A percentile compares a stretch with the other conserved stretches of the same genome.
These are phyloP conservation scores for Rhynchophorus ferrugineus DNA, from an alignment of 1,140 invertebrate species.

Conservation along the genomic window DNA sequence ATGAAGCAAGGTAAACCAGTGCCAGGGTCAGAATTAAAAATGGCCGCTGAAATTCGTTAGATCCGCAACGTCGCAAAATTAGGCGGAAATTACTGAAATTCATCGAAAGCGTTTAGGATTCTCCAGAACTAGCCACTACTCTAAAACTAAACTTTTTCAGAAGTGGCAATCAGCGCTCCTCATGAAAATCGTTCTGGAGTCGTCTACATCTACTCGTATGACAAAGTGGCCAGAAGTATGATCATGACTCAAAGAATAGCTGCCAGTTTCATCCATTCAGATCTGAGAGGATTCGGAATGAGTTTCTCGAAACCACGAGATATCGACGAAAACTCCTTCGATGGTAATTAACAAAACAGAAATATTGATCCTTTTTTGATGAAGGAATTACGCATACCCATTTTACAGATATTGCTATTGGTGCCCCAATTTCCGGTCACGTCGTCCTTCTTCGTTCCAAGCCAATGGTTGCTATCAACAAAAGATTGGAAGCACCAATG, in stretches of 20 bases:
- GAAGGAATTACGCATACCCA: neutral
- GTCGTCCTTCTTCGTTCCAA: slow-evolving; percentile 39
- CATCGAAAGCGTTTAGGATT: no score
- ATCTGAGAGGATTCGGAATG: slow-evolving; percentile 45
- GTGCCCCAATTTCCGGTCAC: slow-evolving; percentile 45
- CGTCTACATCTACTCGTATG: slow-evolving; percentile 46
- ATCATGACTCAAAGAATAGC: slow-evolving; percentile 43
- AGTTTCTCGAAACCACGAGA: slow-evolving; percentile 44
- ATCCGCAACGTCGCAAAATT: no score
- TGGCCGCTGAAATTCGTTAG: no score
- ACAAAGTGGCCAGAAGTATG: slow-evolving; percentile 41
- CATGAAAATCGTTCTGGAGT: slow-evolving; percentile 43
- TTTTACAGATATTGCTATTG: slow-evolving; percentile 43
- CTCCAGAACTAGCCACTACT: no score
- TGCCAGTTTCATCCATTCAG: slow-evolving; percentile 35
- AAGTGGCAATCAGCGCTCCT: slow-evolving; percentile 47
- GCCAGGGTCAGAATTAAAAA: no score
- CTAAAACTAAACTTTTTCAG: no score
- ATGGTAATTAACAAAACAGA: slow-evolving; percentile 32
- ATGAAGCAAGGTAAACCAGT: no score
- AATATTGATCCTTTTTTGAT: neutral
- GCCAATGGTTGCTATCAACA: slow-evolving; percentile 29
- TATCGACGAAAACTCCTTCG: slow-evolving; percentile 43
- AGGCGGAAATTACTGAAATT: no score
- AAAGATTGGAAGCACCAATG: slow-evolving; percentile 4